Percentiles rank a stretch among this genome's conserved stretches.
Evolutionary conservation across 2,888 invertebrate species (phyloP).

Genomic region (Patella depressa): DNA sequence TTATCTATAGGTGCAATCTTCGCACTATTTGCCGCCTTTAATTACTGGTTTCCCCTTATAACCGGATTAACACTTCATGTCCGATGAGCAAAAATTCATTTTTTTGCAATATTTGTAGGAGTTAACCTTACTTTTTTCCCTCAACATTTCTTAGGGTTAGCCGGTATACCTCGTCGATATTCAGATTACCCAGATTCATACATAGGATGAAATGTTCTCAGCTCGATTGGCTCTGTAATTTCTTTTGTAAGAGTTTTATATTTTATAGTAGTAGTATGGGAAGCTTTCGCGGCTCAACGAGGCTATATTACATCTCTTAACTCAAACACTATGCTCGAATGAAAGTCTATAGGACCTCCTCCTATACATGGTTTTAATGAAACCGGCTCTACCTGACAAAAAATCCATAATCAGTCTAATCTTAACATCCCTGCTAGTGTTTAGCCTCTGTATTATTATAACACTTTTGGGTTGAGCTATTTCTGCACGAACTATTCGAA

Average conservation of each 20-base stretch:
- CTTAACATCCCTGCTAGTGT: no score
- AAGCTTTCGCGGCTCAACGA: constrained; percentile 48
- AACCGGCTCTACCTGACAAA: no score
- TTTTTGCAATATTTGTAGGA: constrained; percentile 80
- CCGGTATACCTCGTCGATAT: constrained; percentile 83
- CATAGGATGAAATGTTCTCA: constrained; percentile 49
- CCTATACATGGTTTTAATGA: no score
- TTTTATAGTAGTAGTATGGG: constrained; percentile 52
- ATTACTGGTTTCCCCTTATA: constrained; percentile 81
- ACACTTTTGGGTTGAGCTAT: no score
- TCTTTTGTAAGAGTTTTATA: constrained; percentile 41
- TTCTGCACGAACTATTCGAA: neutral
- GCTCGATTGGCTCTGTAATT: constrained; percentile 49
- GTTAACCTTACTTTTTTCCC: constrained; percentile 87
- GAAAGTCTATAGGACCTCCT: constrained; percentile 41
- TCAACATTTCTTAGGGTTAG: constrained; percentile 82
- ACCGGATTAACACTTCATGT: constrained; percentile 77
- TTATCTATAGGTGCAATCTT: constrained; percentile 84
- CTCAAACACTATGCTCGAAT: constrained; percentile 43
- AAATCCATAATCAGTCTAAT: no score
- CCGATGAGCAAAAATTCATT: constrained; percentile 79
- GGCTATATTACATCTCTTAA: constrained; percentile 32
- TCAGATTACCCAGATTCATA: constrained; percentile 81
- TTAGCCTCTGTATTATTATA: no score
- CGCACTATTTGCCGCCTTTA: constrained; percentile 82